A percentile compares a stretch with the other conserved stretches of the same genome.
These are phyloP conservation scores for Solen grandis DNA, from an alignment of 1,140 invertebrate genomes.

Conservation along the genomic window DNA sequence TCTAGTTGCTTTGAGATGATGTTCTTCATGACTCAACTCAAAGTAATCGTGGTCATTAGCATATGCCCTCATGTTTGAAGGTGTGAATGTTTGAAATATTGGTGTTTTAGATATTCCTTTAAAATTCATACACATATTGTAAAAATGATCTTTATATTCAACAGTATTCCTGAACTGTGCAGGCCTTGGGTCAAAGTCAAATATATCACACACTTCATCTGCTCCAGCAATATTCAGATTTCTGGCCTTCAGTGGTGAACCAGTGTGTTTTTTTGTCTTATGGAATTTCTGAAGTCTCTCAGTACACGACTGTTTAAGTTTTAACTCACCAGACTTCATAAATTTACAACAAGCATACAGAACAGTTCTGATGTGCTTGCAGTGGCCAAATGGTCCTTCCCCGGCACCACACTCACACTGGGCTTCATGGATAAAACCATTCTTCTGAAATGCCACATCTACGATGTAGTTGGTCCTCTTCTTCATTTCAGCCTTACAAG, in stretches of 20 bases:
- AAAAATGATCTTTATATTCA: not conserved
- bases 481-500: conserved; percentile 59
- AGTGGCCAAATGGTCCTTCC: conserved; percentile 61
- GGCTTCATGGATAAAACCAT: conserved; percentile 39
- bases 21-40: not conserved
- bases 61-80: not conserved
- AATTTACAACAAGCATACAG: conserved; percentile 35
- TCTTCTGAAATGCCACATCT: conserved; percentile 50
- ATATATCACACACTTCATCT: not conserved
- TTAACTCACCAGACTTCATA: conserved; percentile 2
- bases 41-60: conserved; percentile 10
- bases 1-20: not conserved
- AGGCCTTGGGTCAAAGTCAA: conserved; percentile 6
- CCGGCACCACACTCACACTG: conserved; percentile 69
- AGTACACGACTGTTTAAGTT: conserved; percentile 18
- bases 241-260: conserved; percentile 19
- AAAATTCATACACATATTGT: conserved; percentile 22
- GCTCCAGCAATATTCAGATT: conserved; percentile 14
- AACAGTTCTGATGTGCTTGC: conserved; percentile 60
- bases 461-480: conserved; percentile 52
- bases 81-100: conserved; percentile 25
- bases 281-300: conserved; percentile 14
- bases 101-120: conserved; percentile 32
- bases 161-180: not conserved
- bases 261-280: not conserved